These are phyloP conservation scores for Suncus etruscus DNA, from an alignment of 2,113 vertebrate genomes.

Conservation along the genomic window DNA sequence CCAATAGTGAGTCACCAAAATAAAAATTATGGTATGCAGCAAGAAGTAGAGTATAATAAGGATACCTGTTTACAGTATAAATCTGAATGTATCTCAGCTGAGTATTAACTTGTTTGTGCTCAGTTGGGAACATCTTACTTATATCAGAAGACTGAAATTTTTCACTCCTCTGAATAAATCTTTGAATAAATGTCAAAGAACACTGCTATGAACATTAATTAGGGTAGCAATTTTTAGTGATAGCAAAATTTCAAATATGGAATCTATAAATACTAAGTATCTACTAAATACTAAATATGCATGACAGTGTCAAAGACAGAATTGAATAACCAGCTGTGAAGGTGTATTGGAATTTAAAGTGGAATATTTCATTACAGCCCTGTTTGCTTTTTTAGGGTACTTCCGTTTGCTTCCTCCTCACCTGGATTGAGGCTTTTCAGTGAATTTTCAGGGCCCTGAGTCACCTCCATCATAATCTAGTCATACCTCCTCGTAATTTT, in stretches of 20 bases:
- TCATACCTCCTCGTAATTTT: neutral
- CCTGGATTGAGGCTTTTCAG: neutral
- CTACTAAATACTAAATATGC: neutral
- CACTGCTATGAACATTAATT: neutral
- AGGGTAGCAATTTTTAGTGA: neutral
- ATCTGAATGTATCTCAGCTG: neutral
- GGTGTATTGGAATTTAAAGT: neutral
- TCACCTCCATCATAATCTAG: neutral
- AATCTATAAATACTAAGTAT: neutral
- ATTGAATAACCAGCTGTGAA: neutral
- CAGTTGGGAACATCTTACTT: neutral
- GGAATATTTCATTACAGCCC: neutral
- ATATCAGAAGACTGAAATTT: neutral
- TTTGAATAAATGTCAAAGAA: neutral
- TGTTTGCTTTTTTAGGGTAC: neutral
- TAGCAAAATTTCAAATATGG: neutral
- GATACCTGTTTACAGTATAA: neutral
- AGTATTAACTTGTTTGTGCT: neutral
- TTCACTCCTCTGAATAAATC: neutral
- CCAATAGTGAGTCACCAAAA: neutral
- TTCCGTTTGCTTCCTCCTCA: neutral
- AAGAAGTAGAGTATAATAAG: neutral
- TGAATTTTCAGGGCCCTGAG: neutral
- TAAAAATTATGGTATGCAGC: neutral
- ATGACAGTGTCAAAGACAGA: neutral